These are phyloP conservation scores for Ctenicera cuprea DNA, from an alignment of 2,888 invertebrate species.

Conservation along the genomic window DNA sequence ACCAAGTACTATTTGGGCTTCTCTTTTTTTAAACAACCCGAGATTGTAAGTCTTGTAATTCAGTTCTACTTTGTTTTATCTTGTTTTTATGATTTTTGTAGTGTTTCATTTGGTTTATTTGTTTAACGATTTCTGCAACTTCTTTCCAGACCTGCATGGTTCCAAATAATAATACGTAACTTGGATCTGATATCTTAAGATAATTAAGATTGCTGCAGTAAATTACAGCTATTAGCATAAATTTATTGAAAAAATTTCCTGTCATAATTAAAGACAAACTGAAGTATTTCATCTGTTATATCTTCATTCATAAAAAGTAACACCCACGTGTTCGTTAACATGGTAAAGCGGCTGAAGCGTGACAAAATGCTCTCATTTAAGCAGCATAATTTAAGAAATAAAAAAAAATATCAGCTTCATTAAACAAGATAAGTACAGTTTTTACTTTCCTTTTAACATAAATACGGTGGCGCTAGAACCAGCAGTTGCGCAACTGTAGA, in stretches of 20 bases:
- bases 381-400: conserved; percentile 38
- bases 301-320: conserved; percentile 41
- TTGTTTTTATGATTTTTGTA: no score
- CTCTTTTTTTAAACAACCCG: no score
- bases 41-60: no score
- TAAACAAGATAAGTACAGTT: conserved; percentile 48
- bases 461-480: conserved; percentile 48
- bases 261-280: conserved; percentile 44
- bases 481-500: conserved; percentile 42
- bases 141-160: no score
- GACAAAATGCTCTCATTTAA: conserved; percentile 52
- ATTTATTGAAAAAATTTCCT: conserved; percentile 31
- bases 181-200: not conserved
- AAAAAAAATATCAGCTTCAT: conserved; percentile 49
- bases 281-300: conserved; percentile 41
- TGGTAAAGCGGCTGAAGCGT: conserved; percentile 44
- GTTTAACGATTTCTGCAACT: no score
- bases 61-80: no score
- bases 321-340: conserved; percentile 45
- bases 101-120: no score
- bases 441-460: conserved; percentile 49
- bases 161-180: no score
- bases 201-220: conserved; percentile 23
- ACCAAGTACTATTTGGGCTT: no score
- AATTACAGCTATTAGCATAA: conserved; percentile 41